Conservation (phyloP, 2,888 invertebrate species). For the Andrena minutula region DNA sequence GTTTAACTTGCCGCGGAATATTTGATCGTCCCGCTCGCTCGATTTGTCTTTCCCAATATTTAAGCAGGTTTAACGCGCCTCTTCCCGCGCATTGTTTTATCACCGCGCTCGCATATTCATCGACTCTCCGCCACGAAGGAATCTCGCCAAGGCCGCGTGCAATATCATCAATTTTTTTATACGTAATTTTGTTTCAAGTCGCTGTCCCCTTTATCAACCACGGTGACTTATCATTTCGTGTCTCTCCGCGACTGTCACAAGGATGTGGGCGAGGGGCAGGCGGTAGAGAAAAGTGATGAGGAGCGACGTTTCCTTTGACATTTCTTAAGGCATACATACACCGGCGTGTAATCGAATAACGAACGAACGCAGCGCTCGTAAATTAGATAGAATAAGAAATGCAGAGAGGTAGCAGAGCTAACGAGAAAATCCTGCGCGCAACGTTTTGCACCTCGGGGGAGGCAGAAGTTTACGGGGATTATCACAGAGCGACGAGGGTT, state of each 20-base stretch:
- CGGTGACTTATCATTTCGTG: conserved; percentile 26
- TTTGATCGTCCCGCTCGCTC: conserved; percentile 23
- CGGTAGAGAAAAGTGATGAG: not conserved
- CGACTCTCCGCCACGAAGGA: conserved; percentile 6
- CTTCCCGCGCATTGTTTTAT: conserved; percentile 14
- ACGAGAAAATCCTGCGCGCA: conserved; percentile 19
- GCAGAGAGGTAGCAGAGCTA: conserved; percentile 1
- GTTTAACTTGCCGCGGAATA: conserved; percentile 18
- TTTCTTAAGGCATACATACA: conserved; percentile 5
- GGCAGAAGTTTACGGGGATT: conserved; percentile 28
- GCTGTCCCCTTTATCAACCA: conserved; percentile 13
- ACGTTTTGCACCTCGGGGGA: not conserved
- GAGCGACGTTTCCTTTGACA: not conserved
- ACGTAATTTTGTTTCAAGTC: conserved; percentile 16
- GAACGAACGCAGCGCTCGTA: conserved; percentile 17
- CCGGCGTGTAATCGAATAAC: conserved; percentile 4
- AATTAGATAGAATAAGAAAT: conserved; percentile 29
- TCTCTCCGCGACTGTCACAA: not conserved
- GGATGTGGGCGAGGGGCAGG: not conserved
- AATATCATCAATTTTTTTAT: conserved; percentile 12
- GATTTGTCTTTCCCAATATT: conserved; percentile 43
- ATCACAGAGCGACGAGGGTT: not conserved
- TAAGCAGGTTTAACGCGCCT: conserved; percentile 18
- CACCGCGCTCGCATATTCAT: conserved; percentile 19
- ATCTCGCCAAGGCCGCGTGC: conserved; percentile 18